Base-by-base conservation (phyloP, 2,797 vertebrate species). In the Nannoperca obscura region DNA sequence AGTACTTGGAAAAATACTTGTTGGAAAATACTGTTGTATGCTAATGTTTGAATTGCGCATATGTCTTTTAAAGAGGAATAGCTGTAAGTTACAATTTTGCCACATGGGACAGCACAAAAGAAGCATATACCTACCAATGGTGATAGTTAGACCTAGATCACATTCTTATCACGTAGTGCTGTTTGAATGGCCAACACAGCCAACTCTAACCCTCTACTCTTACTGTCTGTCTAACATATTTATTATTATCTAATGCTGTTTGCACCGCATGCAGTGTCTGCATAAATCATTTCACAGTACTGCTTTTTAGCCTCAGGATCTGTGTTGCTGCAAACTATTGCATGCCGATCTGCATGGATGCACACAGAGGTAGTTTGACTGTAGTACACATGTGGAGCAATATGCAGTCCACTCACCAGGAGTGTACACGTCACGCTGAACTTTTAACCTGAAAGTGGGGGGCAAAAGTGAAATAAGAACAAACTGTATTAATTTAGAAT, bases 201-300 rank as follows among this genome's bases (percentile, higher is more conserved):
- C 36, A 42, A 40, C 49, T 65, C 15, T 12, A 54, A 36, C 60
- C 24, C 38, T 47, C 38, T 54, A 17, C 47, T 73, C 49, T 76
- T 65, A 62, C 42, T 76, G 70, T 75, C 55, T 40, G 46, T 77
- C 66, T n/a, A 71, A 59, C 64, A 62, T 40, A 76, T 85, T 72
- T 73, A 68, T 74, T 44, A 79, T 78, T 44, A 65, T 52, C 61
- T 66, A 69, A 78, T 55, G 69, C 49, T 76, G 71, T 76, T 83
- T 79, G 60, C 59, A 69, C 73, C 74, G 63, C 77, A 77, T 67
- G 34, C 32, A 62, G 15, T 44, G 9, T 59, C 72, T 61, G 64
- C 72, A 84, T 73, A 66, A 81, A 78, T 86, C 65, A 81, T 60
- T 71, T 62, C 70, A 68, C 64, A 74, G 57, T 24, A 36, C 12